phyloP scores from a whole-genome alignment of 2,113 vertebrate species.

The Pelodiscus sinensis region DNA sequence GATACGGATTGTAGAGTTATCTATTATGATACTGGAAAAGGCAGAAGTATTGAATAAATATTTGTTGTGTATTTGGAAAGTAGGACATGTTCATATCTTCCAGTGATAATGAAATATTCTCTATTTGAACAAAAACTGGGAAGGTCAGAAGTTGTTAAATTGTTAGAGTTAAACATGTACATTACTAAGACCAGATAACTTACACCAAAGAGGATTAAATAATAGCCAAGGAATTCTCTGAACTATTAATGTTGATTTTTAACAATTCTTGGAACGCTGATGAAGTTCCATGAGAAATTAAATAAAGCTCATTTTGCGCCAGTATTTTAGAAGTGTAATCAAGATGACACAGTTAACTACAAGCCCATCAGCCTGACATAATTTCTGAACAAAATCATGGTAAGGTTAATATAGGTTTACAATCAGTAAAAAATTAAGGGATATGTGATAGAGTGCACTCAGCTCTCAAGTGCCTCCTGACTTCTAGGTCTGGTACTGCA shows the following conservation, averaged over 20 bases:
- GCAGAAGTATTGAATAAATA: not conserved
- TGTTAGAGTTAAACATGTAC: not conserved
- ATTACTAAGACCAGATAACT: not conserved
- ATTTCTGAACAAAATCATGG: not conserved
- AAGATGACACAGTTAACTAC: not conserved
- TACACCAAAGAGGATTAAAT: not conserved
- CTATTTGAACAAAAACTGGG: not conserved
- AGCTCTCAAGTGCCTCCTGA: not conserved
- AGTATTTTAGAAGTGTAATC: not conserved
- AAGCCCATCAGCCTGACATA: not conserved
- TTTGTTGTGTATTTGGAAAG: not conserved
- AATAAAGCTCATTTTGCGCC: not conserved
- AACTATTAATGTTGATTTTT: accelerated
- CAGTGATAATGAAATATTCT: accelerated
- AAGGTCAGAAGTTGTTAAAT: not conserved
- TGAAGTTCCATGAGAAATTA: not conserved
- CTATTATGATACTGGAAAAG: not conserved
- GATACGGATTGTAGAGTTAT: not conserved
- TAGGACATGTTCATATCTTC: not conserved
- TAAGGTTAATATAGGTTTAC: not conserved
- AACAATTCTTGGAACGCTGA: not conserved
- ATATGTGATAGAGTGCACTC: not conserved
- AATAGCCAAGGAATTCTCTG: not conserved
- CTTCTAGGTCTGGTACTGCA: not conserved
- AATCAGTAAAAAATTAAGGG: not conserved